These are phyloP conservation scores for Eupleurogrammus muticus DNA, from an alignment of 2,797 vertebrate genomes.

Conservation along the genomic window DNA sequence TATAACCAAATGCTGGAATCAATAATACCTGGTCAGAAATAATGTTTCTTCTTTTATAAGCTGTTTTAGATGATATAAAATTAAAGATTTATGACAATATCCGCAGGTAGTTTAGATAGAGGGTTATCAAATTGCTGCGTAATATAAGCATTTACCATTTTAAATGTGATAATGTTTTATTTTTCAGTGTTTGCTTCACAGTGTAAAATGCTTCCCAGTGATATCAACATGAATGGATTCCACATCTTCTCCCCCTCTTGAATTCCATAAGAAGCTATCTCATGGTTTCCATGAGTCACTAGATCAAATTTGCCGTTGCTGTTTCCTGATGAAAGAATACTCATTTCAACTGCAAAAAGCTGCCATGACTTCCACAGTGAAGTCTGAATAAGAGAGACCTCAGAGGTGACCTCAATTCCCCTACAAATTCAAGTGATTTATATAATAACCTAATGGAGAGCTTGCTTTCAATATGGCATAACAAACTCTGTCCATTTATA, in stretches of 20 bases:
- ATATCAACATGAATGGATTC: conserved; percentile 5
- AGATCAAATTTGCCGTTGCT: conserved; percentile 13
- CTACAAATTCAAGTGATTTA: background rate
- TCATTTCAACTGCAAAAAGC: background rate
- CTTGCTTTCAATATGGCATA: background rate
- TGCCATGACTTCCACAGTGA: conserved; percentile 4
- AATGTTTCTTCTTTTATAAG: background rate
- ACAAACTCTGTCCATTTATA: background rate
- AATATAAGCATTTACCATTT: too few relatives aligned
- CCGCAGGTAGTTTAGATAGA: background rate
- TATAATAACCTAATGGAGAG: background rate
- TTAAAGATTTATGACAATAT: background rate
- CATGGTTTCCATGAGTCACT: background rate
- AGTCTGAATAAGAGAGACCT: background rate
- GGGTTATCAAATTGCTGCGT: background rate
- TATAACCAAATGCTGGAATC: background rate
- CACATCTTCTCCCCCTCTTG: background rate
- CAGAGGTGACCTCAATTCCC: background rate
- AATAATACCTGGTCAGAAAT: background rate
- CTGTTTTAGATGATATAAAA: background rate
- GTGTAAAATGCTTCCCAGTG: background rate
- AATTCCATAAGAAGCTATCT: background rate
- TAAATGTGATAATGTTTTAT: background rate
- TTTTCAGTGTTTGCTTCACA: background rate
- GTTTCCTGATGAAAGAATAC: conserved; percentile 4